Percentiles rank a stretch among this genome's conserved stretches.
phyloP scores from a whole-genome alignment of 2,888 invertebrate species.

The Dermolepida albohirtum region DNA sequence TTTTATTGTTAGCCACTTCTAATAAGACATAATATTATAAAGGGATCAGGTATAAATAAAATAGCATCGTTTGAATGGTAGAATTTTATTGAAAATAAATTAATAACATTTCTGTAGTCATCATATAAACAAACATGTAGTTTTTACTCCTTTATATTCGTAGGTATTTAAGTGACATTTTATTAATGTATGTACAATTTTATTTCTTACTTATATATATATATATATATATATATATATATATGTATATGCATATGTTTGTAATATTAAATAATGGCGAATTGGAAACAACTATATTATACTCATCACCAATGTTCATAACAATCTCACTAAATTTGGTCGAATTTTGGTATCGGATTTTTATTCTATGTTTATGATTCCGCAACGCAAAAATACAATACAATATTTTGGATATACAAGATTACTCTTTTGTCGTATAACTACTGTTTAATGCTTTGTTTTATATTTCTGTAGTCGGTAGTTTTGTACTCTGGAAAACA shows the following conservation, averaged over 20 bases:
- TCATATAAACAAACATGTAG: slow-evolving; percentile 48
- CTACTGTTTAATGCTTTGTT: too few relatives aligned
- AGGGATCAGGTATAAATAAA: slow-evolving; percentile 1
- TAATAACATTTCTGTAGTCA: slow-evolving; percentile 45
- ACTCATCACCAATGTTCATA: slow-evolving; percentile 6
- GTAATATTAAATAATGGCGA: slow-evolving; percentile 20
- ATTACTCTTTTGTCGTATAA: too few relatives aligned
- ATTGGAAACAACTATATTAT: slow-evolving; percentile 26
- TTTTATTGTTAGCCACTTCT: too few relatives aligned
- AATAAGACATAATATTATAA: neutral
- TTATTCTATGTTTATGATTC: neutral
- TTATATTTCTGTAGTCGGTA: too few relatives aligned
- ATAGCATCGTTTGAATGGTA: slow-evolving; percentile 21
- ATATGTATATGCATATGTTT: slow-evolving; percentile 10
- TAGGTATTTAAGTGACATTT: slow-evolving; percentile 31
- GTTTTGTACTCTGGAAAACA: too few relatives aligned
- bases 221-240: slow-evolving; percentile 17
- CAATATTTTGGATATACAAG: neutral
- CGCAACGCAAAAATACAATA: neutral
- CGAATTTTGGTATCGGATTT: slow-evolving; percentile 14
- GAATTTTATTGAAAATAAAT: slow-evolving; percentile 51
- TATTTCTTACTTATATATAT: neutral
- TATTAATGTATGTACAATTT: slow-evolving; percentile 38
- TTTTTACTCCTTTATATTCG: slow-evolving; percentile 21
- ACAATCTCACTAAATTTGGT: slow-evolving; percentile 40